These are phyloP conservation scores for Oryctolagus cuniculus DNA, from an alignment of 2,113 vertebrate species.

Conservation along the genomic window DNA sequence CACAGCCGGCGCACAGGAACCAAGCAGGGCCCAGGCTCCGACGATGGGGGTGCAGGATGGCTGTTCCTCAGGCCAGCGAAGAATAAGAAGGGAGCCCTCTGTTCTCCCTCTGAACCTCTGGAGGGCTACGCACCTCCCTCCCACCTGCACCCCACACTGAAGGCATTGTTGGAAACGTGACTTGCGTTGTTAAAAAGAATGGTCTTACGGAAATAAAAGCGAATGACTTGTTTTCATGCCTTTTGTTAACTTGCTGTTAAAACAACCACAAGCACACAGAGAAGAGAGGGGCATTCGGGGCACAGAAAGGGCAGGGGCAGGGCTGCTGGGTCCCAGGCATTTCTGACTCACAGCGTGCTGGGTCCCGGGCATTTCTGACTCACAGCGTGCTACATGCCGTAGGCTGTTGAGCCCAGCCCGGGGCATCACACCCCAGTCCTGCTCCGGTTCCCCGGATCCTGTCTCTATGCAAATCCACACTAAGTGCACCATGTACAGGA, in stretches of 20 bases:
- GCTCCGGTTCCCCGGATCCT: background rate
- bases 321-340: background rate
- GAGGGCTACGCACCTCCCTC: background rate
- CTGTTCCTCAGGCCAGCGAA: background rate
- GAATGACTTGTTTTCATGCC: background rate
- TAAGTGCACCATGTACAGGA: background rate
- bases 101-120: background rate
- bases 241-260: rapidly evolving
- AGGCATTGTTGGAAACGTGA: background rate
- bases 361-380: background rate
- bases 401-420: background rate
- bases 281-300: background rate
- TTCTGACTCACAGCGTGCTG: background rate
- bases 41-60: background rate
- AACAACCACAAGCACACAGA: background rate
- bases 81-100: background rate
- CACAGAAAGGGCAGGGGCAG: background rate
- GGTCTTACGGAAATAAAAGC: background rate
- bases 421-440: background rate
- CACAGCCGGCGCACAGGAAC: background rate
- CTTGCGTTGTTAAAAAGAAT: background rate
- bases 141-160: background rate
- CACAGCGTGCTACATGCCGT: too few species aligned
- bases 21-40: too few species aligned
- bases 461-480: background rate